A percentile compares a stretch with the other conserved stretches of the same genome.
Conservation (phyloP, 2,797 vertebrate species). For the Tokudaia muenninki region DNA sequence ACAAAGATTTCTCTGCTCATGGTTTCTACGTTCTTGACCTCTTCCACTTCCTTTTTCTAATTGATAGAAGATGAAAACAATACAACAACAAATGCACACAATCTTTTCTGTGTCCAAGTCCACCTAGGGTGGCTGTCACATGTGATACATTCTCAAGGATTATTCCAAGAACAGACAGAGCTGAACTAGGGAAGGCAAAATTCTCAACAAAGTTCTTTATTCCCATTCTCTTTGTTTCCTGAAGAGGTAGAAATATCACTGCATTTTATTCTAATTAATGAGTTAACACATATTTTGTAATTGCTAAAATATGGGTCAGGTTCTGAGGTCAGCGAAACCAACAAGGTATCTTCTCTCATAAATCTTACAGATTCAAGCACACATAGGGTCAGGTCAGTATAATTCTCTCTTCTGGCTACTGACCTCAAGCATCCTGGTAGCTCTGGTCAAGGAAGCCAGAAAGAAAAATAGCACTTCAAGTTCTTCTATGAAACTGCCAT, state of each 20-base stretch:
- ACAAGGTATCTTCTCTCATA: background rate
- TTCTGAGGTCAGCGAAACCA: background rate
- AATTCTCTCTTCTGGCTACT: background rate
- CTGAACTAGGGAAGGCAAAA: background rate
- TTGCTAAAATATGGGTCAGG: background rate
- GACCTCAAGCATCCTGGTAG: background rate
- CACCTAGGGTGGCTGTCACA: background rate
- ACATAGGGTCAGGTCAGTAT: background rate
- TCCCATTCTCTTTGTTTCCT: background rate
- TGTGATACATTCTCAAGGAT: background rate
- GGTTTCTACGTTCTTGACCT: background rate
- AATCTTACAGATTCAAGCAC: background rate
- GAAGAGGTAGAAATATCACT: background rate
- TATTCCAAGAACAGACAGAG: background rate
- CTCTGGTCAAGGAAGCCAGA: background rate
- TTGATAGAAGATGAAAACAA: background rate
- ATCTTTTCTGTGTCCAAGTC: background rate
- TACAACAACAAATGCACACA: background rate
- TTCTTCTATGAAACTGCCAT: background rate
- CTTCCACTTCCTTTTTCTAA: background rate
- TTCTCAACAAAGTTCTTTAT: background rate
- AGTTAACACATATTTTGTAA: constrained; percentile 32
- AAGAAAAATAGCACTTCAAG: background rate
- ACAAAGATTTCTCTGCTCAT: background rate
- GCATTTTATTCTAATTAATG: constrained; percentile 31